Base-by-base conservation (phyloP, 2,888 invertebrate species). In the Cryptus armator region DNA sequence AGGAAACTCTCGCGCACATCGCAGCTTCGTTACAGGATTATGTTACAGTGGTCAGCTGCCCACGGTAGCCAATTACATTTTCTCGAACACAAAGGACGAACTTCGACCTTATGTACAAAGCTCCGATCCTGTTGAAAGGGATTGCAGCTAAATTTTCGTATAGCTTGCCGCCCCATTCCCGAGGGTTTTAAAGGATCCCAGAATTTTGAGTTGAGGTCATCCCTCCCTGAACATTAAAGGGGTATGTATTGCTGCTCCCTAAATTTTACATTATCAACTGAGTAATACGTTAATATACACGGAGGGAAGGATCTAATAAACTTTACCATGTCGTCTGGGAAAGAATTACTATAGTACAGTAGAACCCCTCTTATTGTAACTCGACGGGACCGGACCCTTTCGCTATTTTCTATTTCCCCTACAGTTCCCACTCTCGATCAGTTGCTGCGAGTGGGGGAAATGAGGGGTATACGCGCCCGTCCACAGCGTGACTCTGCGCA, bases 11-110 rank as follows among this genome's bases (percentile, higher is more conserved):
- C 59, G 29, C 9, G 56, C 29, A 7, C 6, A 56, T 75, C 64
- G 3, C 2, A 14, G 10, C 51, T 37, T n/a, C 16, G 24, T 14
- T 37, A n/a, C n/a, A 37, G 46, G 66, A 76, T 76, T 66, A 66
- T 43, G 24, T 74, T n/a, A 0, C n/a, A 32, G 24, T 53, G 48
- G 64, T 64, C 62, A 48, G 19, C 46, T 43, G 37, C 16, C 37
- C 76, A 24, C 43, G 48, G 9, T 3, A 75, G 66, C 64, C 51
- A 76, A 76, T 74, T 74, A 62, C 66, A 76, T 66, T 64, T 37
- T 5, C 51, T 9, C 51, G 7, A 14, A 14, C 32, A 66, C 76
- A 76, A 76, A 76, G 64, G 66, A 66, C 43, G 43, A 76, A 64
- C 76, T 76, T 76, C 66, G 76, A 66, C 76, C 75, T 64, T 64